These are phyloP conservation scores for Ailuropoda melanoleuca DNA, from an alignment of 2,113 vertebrate genomes.

Conservation along the genomic window DNA sequence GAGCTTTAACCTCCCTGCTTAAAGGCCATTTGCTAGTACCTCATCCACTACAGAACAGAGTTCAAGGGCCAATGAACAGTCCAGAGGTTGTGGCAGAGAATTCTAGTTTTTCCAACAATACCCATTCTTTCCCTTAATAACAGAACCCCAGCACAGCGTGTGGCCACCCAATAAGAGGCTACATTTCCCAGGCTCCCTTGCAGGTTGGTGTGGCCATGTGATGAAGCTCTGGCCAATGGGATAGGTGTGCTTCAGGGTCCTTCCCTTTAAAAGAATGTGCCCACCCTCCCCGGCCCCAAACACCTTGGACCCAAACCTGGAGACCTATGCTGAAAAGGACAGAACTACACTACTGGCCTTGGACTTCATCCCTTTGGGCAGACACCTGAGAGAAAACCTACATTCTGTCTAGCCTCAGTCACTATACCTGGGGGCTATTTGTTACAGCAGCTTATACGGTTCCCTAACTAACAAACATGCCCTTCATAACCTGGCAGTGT, in stretches of 20 bases:
- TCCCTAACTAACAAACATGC: not conserved
- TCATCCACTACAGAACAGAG: not conserved
- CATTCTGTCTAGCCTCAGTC: not conserved
- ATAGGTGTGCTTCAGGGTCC: accelerated
- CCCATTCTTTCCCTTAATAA: not conserved
- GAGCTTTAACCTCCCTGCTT: not conserved
- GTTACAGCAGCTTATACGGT: not conserved
- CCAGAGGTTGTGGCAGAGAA: not conserved
- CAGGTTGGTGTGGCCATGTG: not conserved
- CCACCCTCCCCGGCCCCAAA: not conserved
- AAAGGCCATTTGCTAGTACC: not conserved
- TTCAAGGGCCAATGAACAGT: not conserved
- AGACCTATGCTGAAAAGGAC: not conserved
- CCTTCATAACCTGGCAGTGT: not conserved
- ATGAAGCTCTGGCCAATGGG: not conserved
- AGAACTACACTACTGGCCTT: not conserved
- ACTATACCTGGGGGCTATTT: not conserved
- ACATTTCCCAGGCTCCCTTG: not conserved
- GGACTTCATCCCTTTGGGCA: not conserved
- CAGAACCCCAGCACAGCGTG: not conserved
- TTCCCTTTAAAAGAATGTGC: not conserved
- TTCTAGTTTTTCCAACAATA: not conserved
- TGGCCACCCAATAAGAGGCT: accelerated
- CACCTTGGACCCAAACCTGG: not conserved
- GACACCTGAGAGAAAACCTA: not conserved